Evolutionary conservation across 2,888 invertebrate species (phyloP).

Genomic region (Nephrotoma appendiculata): DNA sequence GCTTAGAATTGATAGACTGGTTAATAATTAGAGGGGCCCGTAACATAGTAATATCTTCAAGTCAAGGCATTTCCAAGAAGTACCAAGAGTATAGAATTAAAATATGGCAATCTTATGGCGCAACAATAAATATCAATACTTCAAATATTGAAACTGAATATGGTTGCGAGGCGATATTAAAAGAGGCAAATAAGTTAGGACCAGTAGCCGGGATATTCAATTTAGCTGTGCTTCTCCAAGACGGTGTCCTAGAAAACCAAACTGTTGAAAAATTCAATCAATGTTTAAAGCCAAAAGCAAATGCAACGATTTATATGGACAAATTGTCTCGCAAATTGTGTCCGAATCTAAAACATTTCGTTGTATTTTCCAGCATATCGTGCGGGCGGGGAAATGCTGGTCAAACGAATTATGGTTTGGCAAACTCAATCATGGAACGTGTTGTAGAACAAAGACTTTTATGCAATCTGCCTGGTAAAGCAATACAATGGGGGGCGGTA

Average conservation of each 20-base stretch:
- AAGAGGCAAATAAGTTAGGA: conserved; percentile 45
- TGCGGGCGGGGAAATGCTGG: conserved; percentile 87
- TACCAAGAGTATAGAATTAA: conserved; percentile 58
- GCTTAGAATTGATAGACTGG: conserved; percentile 79
- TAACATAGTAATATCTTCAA: conserved; percentile 65
- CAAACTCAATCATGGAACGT: conserved; percentile 82
- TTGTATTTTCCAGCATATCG: conserved; percentile 81
- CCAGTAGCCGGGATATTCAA: conserved; percentile 78
- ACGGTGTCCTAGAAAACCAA: conserved; percentile 65
- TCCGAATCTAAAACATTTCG: conserved; percentile 52
- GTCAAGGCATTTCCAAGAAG: conserved; percentile 62
- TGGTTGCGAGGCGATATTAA: conserved; percentile 55
- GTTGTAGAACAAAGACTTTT: conserved; percentile 59
- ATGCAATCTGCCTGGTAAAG: conserved; percentile 61
- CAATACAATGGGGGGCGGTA: conserved; percentile 87
- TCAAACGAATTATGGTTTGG: conserved; percentile 81
- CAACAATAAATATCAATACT: conserved; percentile 49
- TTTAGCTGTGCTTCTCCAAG: conserved; percentile 66
- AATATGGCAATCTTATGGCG: conserved; percentile 31
- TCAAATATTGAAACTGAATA: conserved; percentile 52
- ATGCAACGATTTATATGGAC: conserved; percentile 68
- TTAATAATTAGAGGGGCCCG: conserved; percentile 66
- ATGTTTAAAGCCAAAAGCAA: conserved; percentile 63
- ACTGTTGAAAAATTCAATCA: conserved; percentile 49
- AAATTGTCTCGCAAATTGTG: conserved; percentile 43